Evolutionary conservation across 2,888 invertebrate species (phyloP).

Genomic region (Hyposoter didymator): DNA sequence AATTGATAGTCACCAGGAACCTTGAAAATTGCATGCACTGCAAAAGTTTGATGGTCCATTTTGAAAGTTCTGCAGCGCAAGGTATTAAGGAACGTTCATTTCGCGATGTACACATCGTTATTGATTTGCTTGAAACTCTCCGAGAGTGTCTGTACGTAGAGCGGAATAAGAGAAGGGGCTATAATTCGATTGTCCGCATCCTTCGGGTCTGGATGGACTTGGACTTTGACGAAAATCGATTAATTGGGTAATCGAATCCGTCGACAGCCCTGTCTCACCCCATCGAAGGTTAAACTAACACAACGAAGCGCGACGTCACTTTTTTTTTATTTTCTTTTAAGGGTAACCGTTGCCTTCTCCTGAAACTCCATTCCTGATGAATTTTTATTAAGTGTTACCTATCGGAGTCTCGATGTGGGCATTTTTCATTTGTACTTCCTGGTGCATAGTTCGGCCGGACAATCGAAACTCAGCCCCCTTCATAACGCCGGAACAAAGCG

Average conservation of each 20-base stretch:
- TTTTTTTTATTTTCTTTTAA: not conserved
- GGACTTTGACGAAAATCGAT: constrained; percentile 67
- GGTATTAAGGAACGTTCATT: constrained; percentile 49
- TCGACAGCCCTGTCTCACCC: constrained; percentile 54
- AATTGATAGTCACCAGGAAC: constrained; percentile 14
- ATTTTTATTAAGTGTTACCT: not conserved
- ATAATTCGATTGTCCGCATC: constrained; percentile 66
- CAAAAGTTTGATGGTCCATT: constrained; percentile 24
- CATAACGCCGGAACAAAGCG: not conserved
- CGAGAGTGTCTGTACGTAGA: constrained; percentile 34
- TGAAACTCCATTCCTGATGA: not conserved
- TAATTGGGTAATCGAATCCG: constrained; percentile 66
- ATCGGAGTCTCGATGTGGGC: not conserved
- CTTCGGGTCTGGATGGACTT: constrained; percentile 55
- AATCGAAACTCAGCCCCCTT: not conserved
- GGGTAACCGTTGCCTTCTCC: not conserved
- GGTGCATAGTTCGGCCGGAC: not conserved
- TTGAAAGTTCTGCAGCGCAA: constrained; percentile 14
- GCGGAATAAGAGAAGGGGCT: constrained; percentile 29
- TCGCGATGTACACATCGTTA: constrained; percentile 53
- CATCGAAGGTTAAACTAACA: constrained; percentile 59
- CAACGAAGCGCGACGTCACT: constrained; percentile 35
- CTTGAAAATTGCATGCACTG: constrained; percentile 37
- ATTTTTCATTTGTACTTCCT: not conserved
- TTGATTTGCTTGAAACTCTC: constrained; percentile 60